Conservation (phyloP, 53 echinoderm and acorn worm genomes). For the Echinarachnius parma region DNA sequence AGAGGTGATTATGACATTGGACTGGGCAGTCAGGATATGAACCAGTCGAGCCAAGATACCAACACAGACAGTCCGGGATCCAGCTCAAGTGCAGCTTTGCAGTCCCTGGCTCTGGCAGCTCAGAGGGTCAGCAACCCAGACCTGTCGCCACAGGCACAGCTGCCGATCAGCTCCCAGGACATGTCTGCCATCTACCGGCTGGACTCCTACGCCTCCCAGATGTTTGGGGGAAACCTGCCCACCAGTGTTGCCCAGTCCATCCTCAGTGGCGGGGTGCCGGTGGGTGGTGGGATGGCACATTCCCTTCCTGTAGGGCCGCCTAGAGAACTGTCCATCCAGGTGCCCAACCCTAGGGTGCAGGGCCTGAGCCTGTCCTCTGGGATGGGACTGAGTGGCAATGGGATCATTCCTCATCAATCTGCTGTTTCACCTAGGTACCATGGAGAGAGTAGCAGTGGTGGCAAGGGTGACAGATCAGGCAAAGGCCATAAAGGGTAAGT, state of each 20-base stretch:
- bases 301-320: constrained; percentile 4
- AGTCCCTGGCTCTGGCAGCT: constrained; percentile 90
- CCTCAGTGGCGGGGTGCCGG: constrained; percentile 12
- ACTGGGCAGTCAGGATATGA: constrained; percentile 40
- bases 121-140: constrained; percentile 63
- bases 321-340: constrained; percentile 27
- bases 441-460: neutral
- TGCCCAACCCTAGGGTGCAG: constrained; percentile 30
- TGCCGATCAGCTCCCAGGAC: constrained; percentile 63
- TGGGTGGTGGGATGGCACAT: constrained; percentile 7
- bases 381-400: constrained; percentile 36
- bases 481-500: constrained; percentile 30
- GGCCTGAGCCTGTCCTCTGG: constrained; percentile 36
- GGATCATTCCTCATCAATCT: constrained; percentile 32
- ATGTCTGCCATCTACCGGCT: constrained; percentile 59
- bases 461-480: neutral
- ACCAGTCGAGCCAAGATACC: constrained; percentile 37
- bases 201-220: constrained; percentile 44
- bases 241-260: constrained; percentile 21
- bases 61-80: constrained; percentile 53
- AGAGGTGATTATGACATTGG: constrained; percentile 49
- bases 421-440: constrained; percentile 16
- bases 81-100: constrained; percentile 91
- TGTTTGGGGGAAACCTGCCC: constrained; percentile 29
- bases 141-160: constrained; percentile 13